Conservation (phyloP, 2,888 invertebrate species). For the Ethmia dodecea region DNA sequence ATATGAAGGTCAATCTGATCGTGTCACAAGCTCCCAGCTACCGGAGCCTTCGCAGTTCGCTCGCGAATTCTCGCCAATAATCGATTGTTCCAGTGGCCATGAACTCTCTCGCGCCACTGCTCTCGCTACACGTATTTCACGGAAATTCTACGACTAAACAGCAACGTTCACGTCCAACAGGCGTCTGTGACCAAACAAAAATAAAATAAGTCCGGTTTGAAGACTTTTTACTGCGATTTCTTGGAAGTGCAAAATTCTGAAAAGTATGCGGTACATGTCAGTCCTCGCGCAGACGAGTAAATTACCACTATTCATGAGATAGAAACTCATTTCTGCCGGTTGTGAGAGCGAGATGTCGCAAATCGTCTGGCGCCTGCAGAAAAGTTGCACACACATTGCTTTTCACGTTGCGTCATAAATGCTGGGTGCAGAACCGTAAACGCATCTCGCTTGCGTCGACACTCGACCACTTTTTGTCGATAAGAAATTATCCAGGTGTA, state of each 20-base stretch:
- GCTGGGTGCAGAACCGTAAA: conserved; percentile 26
- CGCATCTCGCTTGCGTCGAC: conserved; percentile 22
- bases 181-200: conserved; percentile 1
- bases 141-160: conserved; percentile 31
- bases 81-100: conserved; percentile 67
- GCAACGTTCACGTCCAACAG: neutral
- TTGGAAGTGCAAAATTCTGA: conserved; percentile 12
- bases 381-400: conserved; percentile 57
- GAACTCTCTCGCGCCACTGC: conserved; percentile 51
- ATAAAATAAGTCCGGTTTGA: neutral
- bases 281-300: conserved; percentile 24
- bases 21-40: conserved; percentile 29
- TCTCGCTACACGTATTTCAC: conserved; percentile 32
- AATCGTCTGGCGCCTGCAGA: conserved; percentile 48
- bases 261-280: conserved; percentile 21
- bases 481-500: conserved; percentile 35
- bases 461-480: conserved; percentile 38
- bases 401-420: conserved; percentile 58
- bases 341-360: conserved; percentile 30
- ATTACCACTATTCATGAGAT: conserved; percentile 52
- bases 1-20: too few relatives aligned
- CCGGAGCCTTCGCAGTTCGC: conserved; percentile 30
- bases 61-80: conserved; percentile 45
- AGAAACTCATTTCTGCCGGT: conserved; percentile 43
- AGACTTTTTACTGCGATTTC: conserved; percentile 12